phyloP scores from a whole-genome alignment of 2,113 vertebrate genomes.

The Pavo muticus region DNA sequence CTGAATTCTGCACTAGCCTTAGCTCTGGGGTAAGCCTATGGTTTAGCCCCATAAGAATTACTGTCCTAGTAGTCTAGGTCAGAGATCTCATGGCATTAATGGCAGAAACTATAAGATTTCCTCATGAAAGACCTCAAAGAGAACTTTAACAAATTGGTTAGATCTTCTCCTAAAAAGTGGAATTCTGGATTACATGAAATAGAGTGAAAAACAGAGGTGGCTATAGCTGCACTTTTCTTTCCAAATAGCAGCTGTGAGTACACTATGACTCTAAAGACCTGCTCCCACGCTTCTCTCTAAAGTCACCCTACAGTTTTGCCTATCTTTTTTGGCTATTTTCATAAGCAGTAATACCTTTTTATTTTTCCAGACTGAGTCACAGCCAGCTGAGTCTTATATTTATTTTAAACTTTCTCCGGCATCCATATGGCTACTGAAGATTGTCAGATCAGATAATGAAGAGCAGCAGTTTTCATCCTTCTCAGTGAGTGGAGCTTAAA shows the following conservation, averaged over 20 bases:
- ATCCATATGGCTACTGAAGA: not conserved
- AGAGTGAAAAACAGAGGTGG: fast-evolving
- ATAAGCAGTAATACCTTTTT: not conserved
- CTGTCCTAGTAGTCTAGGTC: not conserved
- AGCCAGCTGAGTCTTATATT: not conserved
- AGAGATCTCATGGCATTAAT: not conserved
- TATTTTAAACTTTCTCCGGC: not conserved
- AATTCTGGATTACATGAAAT: not conserved
- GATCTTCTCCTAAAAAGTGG: not conserved
- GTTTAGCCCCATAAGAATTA: not conserved
- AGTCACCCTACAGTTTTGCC: not conserved
- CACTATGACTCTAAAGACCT: not conserved
- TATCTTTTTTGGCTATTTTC: not conserved
- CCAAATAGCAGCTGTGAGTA: not conserved
- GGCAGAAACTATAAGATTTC: not conserved
- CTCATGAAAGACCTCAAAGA: not conserved
- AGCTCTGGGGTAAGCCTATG: not conserved
- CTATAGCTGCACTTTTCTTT: not conserved
- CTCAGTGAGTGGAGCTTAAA: not conserved
- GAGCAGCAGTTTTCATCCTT: not conserved
- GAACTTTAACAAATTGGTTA: not conserved
- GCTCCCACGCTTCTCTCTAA: not conserved
- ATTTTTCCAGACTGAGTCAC: not conserved
- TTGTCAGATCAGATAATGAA: not conserved
- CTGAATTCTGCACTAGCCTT: not conserved